phyloP scores from a whole-genome alignment of 2,113 vertebrate genomes.

The Rhinolophus ferrumequinum region DNA sequence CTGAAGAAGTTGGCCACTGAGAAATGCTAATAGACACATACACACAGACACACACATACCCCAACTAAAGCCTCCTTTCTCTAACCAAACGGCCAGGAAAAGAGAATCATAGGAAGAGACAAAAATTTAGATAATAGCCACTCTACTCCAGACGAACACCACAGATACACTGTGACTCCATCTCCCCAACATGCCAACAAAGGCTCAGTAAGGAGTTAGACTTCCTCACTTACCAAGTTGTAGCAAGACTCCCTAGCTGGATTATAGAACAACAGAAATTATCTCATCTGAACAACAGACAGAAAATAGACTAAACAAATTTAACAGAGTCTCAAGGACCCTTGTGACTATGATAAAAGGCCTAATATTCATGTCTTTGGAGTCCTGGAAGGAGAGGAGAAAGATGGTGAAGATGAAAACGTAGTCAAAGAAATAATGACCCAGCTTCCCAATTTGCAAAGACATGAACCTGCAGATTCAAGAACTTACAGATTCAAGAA shows the following conservation, averaged over 20 bases:
- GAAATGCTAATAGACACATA: not conserved
- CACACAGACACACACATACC: not conserved
- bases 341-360: not conserved
- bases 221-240: not conserved
- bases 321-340: not conserved
- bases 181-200: not conserved
- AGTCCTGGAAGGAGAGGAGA: not conserved
- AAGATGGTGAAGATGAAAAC: not conserved
- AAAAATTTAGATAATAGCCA: not conserved
- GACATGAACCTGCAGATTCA: not conserved
- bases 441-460: not conserved
- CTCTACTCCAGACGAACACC: not conserved
- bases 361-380: not conserved
- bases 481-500: not conserved
- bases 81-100: not conserved
- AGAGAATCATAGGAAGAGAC: not conserved
- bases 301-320: not conserved
- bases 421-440: not conserved
- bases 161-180: not conserved
- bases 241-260: not conserved
- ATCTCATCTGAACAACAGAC: not conserved
- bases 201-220: not conserved
- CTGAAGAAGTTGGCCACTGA: not conserved
- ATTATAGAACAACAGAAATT: not conserved
- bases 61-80: not conserved